Evolutionary conservation across 2,113 vertebrate species (phyloP).

Genomic region (Mesoclemmys tuberculata): DNA sequence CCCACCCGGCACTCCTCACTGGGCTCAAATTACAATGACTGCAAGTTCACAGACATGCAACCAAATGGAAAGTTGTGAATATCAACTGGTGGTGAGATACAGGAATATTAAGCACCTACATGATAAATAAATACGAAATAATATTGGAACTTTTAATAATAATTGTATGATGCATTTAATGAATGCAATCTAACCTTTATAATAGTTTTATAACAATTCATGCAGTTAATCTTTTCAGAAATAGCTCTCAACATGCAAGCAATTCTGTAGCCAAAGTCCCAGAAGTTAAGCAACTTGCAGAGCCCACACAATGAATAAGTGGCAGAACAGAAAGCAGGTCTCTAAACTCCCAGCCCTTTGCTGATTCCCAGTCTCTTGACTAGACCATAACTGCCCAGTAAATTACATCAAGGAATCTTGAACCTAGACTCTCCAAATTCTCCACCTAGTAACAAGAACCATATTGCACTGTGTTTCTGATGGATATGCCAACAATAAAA

Average conservation of each 20-base stretch:
- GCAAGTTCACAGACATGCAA: background rate
- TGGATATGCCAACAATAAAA: background rate
- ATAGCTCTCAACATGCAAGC: background rate
- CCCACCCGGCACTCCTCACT: background rate
- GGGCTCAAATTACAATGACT: background rate
- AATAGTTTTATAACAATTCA: background rate
- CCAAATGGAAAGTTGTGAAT: background rate
- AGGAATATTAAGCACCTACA: background rate
- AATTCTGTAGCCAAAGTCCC: background rate
- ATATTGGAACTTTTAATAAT: background rate
- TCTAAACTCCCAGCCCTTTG: background rate
- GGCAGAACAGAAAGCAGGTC: background rate
- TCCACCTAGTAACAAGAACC: background rate
- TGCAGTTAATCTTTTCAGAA: background rate
- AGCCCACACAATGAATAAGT: background rate
- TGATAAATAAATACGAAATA: background rate
- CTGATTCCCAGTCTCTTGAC: background rate
- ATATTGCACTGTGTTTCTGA: background rate
- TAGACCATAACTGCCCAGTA: background rate
- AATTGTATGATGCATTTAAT: background rate
- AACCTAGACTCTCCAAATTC: background rate
- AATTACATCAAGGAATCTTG: background rate
- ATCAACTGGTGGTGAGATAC: background rate
- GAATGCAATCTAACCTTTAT: background rate
- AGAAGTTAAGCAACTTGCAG: background rate